Conservation (phyloP, 1,140 invertebrate species). For the Drosophila littoralis region DNA sequence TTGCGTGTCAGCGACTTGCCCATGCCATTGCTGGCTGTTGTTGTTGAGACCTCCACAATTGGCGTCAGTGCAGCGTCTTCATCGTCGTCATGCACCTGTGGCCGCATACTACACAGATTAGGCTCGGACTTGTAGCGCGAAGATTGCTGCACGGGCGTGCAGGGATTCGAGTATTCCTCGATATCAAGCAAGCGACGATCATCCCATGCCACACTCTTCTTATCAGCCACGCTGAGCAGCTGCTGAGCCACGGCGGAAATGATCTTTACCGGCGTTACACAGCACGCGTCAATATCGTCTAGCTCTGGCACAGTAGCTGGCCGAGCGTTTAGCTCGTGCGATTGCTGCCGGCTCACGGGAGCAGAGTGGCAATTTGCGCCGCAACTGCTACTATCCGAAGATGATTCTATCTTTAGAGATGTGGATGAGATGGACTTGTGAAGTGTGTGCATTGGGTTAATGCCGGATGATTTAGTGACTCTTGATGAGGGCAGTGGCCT, state of each 20-base stretch:
- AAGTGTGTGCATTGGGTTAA: constrained; percentile 67
- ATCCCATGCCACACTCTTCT: constrained; percentile 76
- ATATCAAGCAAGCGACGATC: constrained; percentile 66
- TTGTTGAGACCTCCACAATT: constrained; percentile 55
- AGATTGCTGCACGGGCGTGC: constrained; percentile 72
- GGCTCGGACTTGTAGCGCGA: constrained; percentile 82
- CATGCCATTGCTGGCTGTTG: constrained; percentile 42
- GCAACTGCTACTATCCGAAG: constrained; percentile 60
- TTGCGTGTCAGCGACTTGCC: constrained; percentile 74
- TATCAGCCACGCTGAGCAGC: constrained; percentile 52
- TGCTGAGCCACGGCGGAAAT: constrained; percentile 70
- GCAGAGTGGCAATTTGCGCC: constrained; percentile 57
- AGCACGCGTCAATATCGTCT: constrained; percentile 62
- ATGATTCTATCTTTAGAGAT: constrained; percentile 68
- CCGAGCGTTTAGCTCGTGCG: constrained; percentile 46
- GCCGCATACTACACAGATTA: constrained; percentile 72
- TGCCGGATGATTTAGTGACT: constrained; percentile 48
- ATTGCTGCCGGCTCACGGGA: constrained; percentile 73
- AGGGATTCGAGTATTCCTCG: constrained; percentile 78
- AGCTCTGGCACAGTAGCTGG: constrained; percentile 41
- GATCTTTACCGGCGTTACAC: constrained; percentile 70
- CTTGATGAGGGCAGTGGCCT: constrained; percentile 40
- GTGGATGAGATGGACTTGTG: constrained; percentile 82
- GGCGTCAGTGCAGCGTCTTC: constrained; percentile 60
- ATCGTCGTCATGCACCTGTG: constrained; percentile 50